phyloP scores from a whole-genome alignment of 2,797 vertebrate species.

The Muscicapa striata region DNA sequence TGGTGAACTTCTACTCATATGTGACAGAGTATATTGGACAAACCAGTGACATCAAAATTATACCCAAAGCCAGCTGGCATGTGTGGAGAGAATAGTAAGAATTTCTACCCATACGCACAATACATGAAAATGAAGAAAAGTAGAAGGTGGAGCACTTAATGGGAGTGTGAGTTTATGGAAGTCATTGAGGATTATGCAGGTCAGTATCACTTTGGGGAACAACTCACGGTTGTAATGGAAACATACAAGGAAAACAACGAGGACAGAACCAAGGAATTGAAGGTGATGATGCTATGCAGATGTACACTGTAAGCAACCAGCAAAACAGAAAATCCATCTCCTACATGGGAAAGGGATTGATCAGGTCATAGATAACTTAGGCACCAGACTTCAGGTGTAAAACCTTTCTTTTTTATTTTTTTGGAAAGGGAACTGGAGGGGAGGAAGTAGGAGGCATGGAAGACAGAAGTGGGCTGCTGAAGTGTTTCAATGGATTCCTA shows the following conservation, averaged over 20 bases:
- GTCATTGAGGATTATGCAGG: not conserved
- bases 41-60: not conserved
- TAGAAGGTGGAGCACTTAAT: not conserved
- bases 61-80: not conserved
- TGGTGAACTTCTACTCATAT: not conserved
- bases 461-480: not conserved
- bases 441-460: not conserved
- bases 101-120: not conserved
- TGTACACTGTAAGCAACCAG: fast-evolving
- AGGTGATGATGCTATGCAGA: not conserved
- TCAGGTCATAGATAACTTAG: not conserved
- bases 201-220: not conserved
- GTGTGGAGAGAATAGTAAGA: not conserved
- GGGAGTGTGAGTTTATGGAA: not conserved
- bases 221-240: not conserved
- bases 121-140: not conserved
- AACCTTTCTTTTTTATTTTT: not conserved
- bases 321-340: not conserved
- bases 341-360: not conserved
- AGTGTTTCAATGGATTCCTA: not conserved
- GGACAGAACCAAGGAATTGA: not conserved
- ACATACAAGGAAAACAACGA: not conserved
- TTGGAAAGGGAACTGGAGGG: not conserved
- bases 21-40: not conserved
- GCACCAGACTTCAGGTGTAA: not conserved